Conservation (phyloP, 1,140 invertebrate species). For the Stegodyphus dumicola region DNA sequence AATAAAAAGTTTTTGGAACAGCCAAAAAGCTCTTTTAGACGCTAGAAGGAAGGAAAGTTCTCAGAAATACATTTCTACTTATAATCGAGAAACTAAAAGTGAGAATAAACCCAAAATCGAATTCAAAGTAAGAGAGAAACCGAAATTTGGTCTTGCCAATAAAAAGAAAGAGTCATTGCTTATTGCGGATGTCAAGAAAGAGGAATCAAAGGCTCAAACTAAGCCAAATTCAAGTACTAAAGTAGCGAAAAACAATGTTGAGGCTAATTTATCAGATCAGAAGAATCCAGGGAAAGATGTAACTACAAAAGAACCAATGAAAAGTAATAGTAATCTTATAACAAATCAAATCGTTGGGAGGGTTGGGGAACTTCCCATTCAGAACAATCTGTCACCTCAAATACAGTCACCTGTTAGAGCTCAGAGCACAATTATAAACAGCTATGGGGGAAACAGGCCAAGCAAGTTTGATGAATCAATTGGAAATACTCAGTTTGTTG, state of each 20-base stretch:
- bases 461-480: conserved; percentile 35
- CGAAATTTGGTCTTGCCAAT: conserved; percentile 40
- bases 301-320: not conserved
- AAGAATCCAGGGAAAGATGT: conserved; percentile 15
- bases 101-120: conserved; percentile 33
- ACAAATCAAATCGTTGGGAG: conserved; percentile 39
- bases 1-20: conserved; percentile 48
- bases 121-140: conserved; percentile 54
- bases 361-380: conserved; percentile 38
- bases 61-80: conserved; percentile 27
- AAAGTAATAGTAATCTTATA: not conserved
- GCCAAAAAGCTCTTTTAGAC: conserved; percentile 35
- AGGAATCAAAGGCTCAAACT: not conserved
- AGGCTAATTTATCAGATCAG: conserved; percentile 25
- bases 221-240: not conserved
- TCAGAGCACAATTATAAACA: not conserved
- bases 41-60: conserved; percentile 34
- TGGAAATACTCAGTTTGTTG: not conserved
- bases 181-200: not conserved
- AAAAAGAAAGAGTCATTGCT: conserved; percentile 19
- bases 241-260: conserved; percentile 6
- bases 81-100: not conserved
- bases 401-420: not conserved
- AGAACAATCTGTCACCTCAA: conserved; percentile 7
- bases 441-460: conserved; percentile 4